Percentiles rank a stretch among this genome's conserved stretches.
These are phyloP conservation scores for Thamnophis elegans DNA, from an alignment of 2,797 vertebrate genomes.

Conservation along the genomic window DNA sequence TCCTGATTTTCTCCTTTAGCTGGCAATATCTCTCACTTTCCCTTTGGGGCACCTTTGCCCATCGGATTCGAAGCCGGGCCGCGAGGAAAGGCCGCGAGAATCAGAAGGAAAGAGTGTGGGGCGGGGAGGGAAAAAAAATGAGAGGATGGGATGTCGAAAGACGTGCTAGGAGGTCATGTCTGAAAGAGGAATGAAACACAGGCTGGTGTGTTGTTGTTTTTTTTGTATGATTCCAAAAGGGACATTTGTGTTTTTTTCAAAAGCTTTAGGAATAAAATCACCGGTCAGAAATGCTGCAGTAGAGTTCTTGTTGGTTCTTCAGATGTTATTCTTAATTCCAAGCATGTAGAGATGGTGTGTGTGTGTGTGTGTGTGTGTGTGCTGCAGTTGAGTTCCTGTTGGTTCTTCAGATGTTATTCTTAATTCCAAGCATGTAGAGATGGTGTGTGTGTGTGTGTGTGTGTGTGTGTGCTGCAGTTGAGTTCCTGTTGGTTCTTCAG, in stretches of 20 bases:
- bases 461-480: no score
- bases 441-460: no score
- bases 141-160: neutral
- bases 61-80: neutral
- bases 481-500: neutral
- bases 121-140: neutral
- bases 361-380: no score
- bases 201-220: neutral
- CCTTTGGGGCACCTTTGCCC: conserved; percentile 11
- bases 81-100: neutral
- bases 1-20: conserved; percentile 28
- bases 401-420: neutral
- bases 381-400: conserved; percentile 5
- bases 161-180: neutral
- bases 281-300: neutral
- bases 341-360: no score
- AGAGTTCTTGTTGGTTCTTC: no score
- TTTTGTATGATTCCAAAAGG: neutral
- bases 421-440: neutral
- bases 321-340: no score
- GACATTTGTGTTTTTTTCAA: neutral
- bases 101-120: neutral
- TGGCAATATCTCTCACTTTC: neutral
- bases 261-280: conserved; percentile 12
- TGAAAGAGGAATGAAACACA: neutral